Evolutionary conservation across 1,140 invertebrate genomes (phyloP), one percentile per base, ranked within the genome.

Genomic region (Cyphomyrmex costatus): DNA sequence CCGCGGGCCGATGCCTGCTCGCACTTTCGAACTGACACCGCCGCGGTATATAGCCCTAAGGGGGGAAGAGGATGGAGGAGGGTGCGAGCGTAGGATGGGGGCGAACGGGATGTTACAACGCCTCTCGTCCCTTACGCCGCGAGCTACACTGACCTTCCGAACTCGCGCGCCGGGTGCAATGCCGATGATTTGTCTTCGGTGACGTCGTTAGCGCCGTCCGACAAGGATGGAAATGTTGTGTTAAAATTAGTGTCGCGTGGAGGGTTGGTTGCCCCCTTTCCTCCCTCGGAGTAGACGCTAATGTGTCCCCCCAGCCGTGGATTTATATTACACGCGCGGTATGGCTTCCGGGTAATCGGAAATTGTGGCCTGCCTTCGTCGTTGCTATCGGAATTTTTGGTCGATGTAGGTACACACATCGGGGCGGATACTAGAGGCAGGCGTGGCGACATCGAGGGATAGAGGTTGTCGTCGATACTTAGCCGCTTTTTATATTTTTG

Each of bases 1-100:
- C 93, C 92, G 92, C 91, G 92, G 93, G 93, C 93, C 93, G 92
- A 93, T 94, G 90, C 88, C 90, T 93, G 92, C 93, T 93, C 92
- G 90, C 92, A 92, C 91, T 92, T 91, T 91, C 91, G 65, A 92
- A 92, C 91, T 88, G 91, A 90, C 87, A 92, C 86, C 86, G 88
- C 87, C 76, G 74, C 88, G 85, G 79, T 73, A 66, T 86, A 86
- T 73, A 66, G 85, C 74, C 33, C 82, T 63, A 77, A 77, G 73
- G 63, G 70, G 42, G n/a, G 53, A 14, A 16, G 46, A 12, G 49
- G 49, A 27, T 19, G 21, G 49, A 24, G 14, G 21, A 36, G 21
- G 3, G 77, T 33, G 51, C 24, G 21, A 68, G 21, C 2, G 42
- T 27, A 24, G 73, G 49, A 82, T 21, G 76, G 36, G 36, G 27